Percentiles rank a stretch among this genome's conserved stretches.
Conservation (phyloP, 2,888 invertebrate species). For the Cephus pulcher region DNA sequence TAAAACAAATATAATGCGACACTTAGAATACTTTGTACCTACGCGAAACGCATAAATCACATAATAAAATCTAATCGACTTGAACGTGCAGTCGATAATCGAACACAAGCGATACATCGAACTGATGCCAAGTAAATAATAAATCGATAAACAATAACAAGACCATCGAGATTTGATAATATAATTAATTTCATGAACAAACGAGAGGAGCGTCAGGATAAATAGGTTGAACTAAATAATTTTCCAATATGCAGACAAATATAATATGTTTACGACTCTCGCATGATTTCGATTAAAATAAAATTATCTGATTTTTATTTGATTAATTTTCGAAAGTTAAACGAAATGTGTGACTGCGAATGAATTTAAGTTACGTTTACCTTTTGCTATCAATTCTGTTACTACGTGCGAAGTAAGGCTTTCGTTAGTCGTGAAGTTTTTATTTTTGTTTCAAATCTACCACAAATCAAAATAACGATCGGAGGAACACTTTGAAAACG, state of each 20-base stretch:
- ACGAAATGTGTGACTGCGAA: neutral
- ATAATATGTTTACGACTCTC: neutral
- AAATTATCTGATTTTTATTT: neutral
- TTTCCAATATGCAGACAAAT: neutral
- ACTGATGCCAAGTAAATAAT: neutral
- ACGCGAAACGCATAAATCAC: conserved; percentile 3
- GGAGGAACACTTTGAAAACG: neutral
- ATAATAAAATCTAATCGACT: neutral
- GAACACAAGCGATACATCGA: neutral
- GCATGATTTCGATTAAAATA: neutral
- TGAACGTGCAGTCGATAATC: neutral
- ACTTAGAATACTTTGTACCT: conserved; percentile 5
- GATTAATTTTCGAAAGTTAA: neutral
- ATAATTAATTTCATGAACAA: neutral
- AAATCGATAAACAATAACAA: neutral
- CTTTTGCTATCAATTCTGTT: neutral
- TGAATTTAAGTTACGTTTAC: neutral
- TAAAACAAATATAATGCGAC: conserved; percentile 5
- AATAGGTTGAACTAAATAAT: neutral
- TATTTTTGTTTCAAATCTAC: neutral
- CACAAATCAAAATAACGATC: neutral
- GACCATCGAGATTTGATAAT: neutral
- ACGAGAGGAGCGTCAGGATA: neutral
- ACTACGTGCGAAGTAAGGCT: neutral
- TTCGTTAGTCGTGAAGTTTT: neutral